Conservation (phyloP, 2,888 invertebrate genomes). For the Villa cingulata region DNA sequence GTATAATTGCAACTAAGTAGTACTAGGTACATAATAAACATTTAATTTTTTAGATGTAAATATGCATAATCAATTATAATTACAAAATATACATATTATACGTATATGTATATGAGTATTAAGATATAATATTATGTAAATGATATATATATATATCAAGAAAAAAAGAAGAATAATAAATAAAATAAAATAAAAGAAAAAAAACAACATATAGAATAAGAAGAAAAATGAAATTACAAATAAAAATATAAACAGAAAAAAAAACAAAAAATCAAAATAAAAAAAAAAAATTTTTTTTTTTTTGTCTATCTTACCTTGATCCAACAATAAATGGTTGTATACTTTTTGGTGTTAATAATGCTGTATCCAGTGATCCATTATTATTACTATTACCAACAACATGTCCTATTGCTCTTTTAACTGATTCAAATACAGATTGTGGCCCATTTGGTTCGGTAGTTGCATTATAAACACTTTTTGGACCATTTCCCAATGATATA, state of each 20-base stretch:
- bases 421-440: constrained; percentile 33
- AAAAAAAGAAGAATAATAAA: neutral
- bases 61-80: no score
- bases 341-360: constrained; percentile 28
- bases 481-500: constrained; percentile 31
- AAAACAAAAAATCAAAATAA: constrained; percentile 3
- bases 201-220: neutral
- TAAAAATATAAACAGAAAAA: neutral
- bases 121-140: no score
- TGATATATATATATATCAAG: no score
- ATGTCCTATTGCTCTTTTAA: constrained; percentile 35
- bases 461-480: constrained; percentile 32
- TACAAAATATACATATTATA: no score
- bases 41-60: no score
- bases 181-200: neutral
- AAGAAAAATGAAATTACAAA: constrained; percentile 1
- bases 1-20: no score
- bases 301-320: constrained; percentile 35
- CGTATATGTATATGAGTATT: no score
- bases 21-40: no score
- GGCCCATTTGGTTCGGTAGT: constrained; percentile 36
- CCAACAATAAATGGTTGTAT: constrained; percentile 30
- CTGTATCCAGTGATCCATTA: constrained; percentile 23
- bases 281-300: neutral
- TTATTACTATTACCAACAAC: constrained; percentile 28